Conservation (phyloP, 2,797 vertebrate genomes). For the Platalea minor region DNA sequence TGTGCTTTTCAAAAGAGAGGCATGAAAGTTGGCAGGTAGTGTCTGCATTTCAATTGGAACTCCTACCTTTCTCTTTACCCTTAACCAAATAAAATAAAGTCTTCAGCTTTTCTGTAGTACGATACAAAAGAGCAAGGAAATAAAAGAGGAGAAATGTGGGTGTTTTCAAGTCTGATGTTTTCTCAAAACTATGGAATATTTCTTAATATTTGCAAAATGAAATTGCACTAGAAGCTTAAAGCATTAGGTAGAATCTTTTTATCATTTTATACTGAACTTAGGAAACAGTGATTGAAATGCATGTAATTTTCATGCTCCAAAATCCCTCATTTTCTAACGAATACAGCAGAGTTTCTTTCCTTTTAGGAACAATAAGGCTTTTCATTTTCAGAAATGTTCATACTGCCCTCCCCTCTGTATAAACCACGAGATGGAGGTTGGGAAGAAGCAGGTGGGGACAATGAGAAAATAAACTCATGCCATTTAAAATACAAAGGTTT, state of each 20-base stretch:
- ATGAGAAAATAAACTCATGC: conserved; percentile 21
- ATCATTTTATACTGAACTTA: neutral
- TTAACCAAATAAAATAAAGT: conserved; percentile 38
- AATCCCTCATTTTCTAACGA: neutral
- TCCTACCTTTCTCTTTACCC: conserved; percentile 62
- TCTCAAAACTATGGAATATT: conserved; percentile 3
- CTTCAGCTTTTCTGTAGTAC: conserved; percentile 32
- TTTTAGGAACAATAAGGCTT: neutral
- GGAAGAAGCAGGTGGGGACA: conserved; percentile 10
- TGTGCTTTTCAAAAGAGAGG: conserved; percentile 53
- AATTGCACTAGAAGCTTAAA: neutral
- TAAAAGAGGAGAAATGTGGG: neutral
- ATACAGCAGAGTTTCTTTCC: neutral
- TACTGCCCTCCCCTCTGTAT: neutral
- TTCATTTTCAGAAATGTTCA: neutral
- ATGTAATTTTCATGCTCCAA: neutral
- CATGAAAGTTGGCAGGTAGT: conserved; percentile 59
- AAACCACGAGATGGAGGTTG: neutral
- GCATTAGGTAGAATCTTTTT: neutral
- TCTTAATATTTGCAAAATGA: conserved; percentile 21
- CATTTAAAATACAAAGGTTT: conserved; percentile 35
- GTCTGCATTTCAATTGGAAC: conserved; percentile 53
- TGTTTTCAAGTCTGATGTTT: conserved; percentile 34
- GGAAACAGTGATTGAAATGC: neutral
- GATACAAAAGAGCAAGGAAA: conserved; percentile 51